Percentiles rank a stretch among this genome's conserved stretches.
These are phyloP conservation scores for Acanthis flammea DNA, from an alignment of 2,797 vertebrate genomes.

Conservation along the genomic window DNA sequence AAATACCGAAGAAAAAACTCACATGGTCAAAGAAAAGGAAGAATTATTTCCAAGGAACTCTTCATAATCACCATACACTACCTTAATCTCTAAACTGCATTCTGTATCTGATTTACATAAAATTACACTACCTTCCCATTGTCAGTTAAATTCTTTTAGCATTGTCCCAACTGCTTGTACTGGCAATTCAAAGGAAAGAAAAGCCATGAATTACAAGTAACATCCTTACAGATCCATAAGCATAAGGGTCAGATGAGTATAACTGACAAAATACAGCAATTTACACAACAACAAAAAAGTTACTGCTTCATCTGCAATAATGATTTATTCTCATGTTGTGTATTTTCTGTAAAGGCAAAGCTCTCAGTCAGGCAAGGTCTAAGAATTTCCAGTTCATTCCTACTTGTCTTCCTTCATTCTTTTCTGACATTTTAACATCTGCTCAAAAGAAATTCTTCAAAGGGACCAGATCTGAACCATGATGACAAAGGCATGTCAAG, in stretches of 20 bases:
- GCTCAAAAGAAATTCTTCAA: constrained; percentile 46
- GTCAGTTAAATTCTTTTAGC: neutral
- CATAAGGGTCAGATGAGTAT: neutral
- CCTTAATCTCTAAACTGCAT: neutral
- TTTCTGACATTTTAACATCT: neutral
- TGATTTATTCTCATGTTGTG: neutral
- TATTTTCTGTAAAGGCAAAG: neutral
- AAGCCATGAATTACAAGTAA: neutral
- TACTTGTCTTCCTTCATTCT: neutral
- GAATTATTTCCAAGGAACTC: neutral
- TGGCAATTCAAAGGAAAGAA: neutral
- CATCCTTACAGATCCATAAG: neutral
- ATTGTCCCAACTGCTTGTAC: neutral
- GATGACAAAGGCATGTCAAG: constrained; percentile 16
- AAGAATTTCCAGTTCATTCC: neutral
- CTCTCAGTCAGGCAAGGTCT: neutral
- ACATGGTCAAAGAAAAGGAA: neutral
- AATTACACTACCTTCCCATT: neutral
- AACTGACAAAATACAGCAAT: neutral
- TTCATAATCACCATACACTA: neutral
- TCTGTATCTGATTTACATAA: neutral
- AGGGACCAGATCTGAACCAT: constrained; percentile 6
- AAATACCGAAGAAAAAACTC: neutral
- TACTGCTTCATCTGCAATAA: neutral
- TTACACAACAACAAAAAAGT: neutral